Conservation (phyloP, 2,113 vertebrate genomes). For the Thomomys bottae region DNA sequence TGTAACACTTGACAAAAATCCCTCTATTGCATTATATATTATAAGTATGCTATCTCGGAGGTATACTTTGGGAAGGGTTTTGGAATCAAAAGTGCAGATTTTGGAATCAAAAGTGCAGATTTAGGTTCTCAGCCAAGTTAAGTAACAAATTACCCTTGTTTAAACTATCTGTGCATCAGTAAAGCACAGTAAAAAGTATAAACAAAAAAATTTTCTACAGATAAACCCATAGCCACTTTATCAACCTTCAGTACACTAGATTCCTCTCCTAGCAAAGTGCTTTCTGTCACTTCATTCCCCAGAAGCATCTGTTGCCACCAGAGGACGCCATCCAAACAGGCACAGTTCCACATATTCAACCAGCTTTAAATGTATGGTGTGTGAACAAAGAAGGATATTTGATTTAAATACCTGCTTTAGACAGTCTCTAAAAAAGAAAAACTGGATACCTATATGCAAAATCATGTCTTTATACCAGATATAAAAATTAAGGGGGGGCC, state of each 20-base stretch:
- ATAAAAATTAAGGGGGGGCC: not conserved
- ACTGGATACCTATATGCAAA: not conserved
- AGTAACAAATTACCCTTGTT: not conserved
- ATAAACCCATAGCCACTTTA: not conserved
- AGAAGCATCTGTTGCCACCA: not conserved
- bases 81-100: not conserved
- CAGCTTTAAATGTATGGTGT: not conserved
- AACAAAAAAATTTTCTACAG: not conserved
- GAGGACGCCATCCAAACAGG: constrained; percentile 31
- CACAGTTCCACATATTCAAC: not conserved
- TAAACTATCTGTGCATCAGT: not conserved
- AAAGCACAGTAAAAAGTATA: not conserved
- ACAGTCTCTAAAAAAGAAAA: not conserved
- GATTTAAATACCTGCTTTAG: not conserved
- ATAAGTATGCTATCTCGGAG: not conserved
- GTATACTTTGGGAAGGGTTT: not conserved
- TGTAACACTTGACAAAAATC: not conserved
- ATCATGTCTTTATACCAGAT: not conserved
- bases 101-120: not conserved
- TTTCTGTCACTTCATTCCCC: not conserved
- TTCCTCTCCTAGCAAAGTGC: not conserved
- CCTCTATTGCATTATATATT: not conserved
- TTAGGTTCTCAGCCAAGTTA: not conserved
- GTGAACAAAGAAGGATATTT: not conserved
- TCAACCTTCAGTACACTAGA: not conserved